A percentile compares a stretch with the other conserved stretches of the same genome.
phyloP scores from a whole-genome alignment of 2,113 vertebrate genomes.

The Otolemur garnettii region DNA sequence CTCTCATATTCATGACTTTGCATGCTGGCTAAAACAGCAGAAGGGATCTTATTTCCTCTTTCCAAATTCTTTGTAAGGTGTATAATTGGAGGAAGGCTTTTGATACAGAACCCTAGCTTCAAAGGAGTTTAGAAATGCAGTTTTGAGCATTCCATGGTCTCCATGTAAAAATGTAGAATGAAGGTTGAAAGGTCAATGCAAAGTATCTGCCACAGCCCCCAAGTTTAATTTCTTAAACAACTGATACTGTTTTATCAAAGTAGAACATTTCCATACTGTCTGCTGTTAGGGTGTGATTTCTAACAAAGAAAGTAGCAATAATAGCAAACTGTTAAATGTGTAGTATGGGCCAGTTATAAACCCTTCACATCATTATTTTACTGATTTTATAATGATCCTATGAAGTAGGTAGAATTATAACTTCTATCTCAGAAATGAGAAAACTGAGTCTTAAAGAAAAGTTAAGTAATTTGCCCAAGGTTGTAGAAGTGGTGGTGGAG shows the following conservation, averaged over 20 bases:
- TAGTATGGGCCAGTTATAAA: neutral
- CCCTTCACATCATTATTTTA: neutral
- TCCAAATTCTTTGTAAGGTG: neutral
- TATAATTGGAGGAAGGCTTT: neutral
- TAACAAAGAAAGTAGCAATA: neutral
- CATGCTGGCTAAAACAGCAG: neutral
- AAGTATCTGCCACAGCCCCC: too few relatives aligned
- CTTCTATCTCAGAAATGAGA: neutral
- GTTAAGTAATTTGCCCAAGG: too few relatives aligned
- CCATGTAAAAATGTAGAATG: neutral
- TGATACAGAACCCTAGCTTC: neutral
- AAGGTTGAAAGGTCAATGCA: neutral
- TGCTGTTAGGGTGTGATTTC: neutral
- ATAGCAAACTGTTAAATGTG: neutral
- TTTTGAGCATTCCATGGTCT: neutral
- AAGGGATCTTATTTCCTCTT: constrained; percentile 6
- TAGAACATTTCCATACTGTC: neutral
- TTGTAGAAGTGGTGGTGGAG: too few relatives aligned
- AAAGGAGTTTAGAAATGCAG: neutral
- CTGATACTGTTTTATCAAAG: neutral
- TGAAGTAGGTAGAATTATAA: neutral
- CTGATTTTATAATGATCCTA: neutral
- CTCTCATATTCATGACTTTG: neutral
- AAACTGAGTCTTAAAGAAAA: too few relatives aligned
- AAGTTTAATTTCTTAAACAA: neutral